A percentile compares a stretch with the other conserved stretches of the same genome.
Conservation (phyloP, 2,797 vertebrate genomes). For the Notolepis coatsorum region DNA sequence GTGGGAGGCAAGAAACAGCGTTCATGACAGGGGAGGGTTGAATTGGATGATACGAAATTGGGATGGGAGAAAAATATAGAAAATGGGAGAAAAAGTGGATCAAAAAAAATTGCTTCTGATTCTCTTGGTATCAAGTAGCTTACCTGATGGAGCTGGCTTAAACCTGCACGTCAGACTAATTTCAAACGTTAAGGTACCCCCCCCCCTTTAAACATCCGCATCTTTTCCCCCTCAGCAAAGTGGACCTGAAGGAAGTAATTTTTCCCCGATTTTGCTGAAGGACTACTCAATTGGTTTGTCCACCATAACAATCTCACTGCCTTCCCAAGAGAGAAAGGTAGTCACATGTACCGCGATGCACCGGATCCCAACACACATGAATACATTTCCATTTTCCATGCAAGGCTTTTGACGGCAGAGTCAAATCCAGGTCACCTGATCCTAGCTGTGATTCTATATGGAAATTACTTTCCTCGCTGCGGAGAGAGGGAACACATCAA, state of each 20-base stretch:
- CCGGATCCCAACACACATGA: conserved; percentile 65
- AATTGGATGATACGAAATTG: no score
- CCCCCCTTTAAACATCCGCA: no score
- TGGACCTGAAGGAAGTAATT: neutral
- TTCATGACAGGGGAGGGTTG: no score
- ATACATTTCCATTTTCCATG: conserved; percentile 72
- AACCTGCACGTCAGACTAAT: no score
- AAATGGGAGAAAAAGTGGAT: no score
- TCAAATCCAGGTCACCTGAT: conserved; percentile 82
- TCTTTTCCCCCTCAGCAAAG: neutral
- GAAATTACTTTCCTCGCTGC: conserved; percentile 77
- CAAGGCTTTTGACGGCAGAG: conserved; percentile 69
- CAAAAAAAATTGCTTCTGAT: no score
- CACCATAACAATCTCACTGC: conserved; percentile 53
- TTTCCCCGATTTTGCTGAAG: conserved; percentile 12
- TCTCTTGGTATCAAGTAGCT: no score
- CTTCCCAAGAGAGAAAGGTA: conserved; percentile 57
- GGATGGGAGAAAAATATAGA: no score
- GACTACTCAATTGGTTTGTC: conserved; percentile 45
- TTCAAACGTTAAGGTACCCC: no score
- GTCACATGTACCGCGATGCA: conserved; percentile 58
- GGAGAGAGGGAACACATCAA: conserved; percentile 67
- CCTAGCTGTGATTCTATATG: conserved; percentile 79
- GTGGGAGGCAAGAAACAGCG: no score
- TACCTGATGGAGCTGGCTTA: no score